Conservation (phyloP, 2,113 vertebrate species). For the Ellobius talpinus region DNA sequence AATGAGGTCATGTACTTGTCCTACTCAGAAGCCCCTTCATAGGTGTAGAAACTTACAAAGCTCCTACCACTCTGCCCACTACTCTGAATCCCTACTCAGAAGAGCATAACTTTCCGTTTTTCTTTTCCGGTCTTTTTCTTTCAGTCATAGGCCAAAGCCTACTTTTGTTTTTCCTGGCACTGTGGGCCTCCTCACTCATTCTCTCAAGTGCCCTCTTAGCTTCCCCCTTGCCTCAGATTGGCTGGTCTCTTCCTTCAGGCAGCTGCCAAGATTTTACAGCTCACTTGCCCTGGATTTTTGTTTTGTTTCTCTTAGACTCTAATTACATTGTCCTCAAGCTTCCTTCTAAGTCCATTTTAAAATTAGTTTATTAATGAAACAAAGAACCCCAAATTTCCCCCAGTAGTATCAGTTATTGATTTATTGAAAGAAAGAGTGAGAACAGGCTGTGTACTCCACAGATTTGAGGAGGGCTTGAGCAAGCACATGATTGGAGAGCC, state of each 20-base stretch:
- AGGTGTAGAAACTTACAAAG: not conserved
- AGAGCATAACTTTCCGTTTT: too few species aligned
- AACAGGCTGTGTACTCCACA: not conserved
- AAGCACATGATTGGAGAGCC: not conserved
- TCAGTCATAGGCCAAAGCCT: not conserved
- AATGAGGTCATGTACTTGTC: not conserved
- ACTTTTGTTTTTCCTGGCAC: not conserved
- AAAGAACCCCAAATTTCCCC: not conserved
- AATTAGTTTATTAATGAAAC: not conserved
- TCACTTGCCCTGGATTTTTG: not conserved
- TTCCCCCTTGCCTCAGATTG: not conserved
- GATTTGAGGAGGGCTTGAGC: too few species aligned
- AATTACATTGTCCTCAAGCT: not conserved
- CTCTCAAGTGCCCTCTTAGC: not conserved
- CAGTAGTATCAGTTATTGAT: not conserved
- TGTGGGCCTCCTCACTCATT: not conserved
- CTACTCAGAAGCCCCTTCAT: not conserved
- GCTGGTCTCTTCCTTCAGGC: not conserved
- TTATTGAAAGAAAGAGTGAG: not conserved
- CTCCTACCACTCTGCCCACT: not conserved
- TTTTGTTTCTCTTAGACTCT: not conserved
- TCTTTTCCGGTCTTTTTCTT: not conserved
- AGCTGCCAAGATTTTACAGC: not conserved
- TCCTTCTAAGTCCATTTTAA: not conserved
- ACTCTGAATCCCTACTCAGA: not conserved